phyloP scores from a whole-genome alignment of 2,797 vertebrate species.

The Tamandua tetradactyla region DNA sequence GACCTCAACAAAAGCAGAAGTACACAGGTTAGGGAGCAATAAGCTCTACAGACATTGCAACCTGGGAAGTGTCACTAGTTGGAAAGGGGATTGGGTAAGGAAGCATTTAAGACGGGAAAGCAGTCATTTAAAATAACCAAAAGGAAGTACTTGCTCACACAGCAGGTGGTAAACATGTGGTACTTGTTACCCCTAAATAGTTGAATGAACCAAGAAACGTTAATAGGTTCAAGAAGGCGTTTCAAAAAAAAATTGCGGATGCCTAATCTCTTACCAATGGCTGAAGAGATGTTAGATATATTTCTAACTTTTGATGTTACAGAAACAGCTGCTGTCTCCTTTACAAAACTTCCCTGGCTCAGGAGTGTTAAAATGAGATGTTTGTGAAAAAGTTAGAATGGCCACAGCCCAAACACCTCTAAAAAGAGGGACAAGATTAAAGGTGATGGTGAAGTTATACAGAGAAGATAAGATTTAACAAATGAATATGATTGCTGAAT shows the following conservation, averaged over 20 bases:
- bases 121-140: conserved; percentile 61
- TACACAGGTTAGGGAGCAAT: background rate
- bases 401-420: too few relatives aligned
- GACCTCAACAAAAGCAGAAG: background rate
- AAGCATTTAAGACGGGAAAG: conserved; percentile 46
- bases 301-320: conserved; percentile 45
- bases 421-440: too few relatives aligned
- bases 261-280: background rate
- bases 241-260: background rate
- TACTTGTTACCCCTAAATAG: conserved; percentile 50
- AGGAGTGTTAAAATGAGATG: conserved; percentile 26
- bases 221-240: conserved; percentile 62
- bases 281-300: background rate
- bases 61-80: background rate
- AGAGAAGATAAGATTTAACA: too few relatives aligned
- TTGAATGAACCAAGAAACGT: conserved; percentile 61
- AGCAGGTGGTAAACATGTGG: conserved; percentile 68
- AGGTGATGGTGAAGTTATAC: too few relatives aligned
- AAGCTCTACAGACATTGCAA: background rate
- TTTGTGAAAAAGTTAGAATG: too few relatives aligned
- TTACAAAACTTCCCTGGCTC: conserved; percentile 24
- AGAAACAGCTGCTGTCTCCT: conserved; percentile 17
- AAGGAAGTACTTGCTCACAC: conserved; percentile 64
- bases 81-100: background rate
- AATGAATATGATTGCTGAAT: too few relatives aligned